phyloP scores from a whole-genome alignment of 2,888 invertebrate genomes.

The Thecocarcelia acutangulata region DNA sequence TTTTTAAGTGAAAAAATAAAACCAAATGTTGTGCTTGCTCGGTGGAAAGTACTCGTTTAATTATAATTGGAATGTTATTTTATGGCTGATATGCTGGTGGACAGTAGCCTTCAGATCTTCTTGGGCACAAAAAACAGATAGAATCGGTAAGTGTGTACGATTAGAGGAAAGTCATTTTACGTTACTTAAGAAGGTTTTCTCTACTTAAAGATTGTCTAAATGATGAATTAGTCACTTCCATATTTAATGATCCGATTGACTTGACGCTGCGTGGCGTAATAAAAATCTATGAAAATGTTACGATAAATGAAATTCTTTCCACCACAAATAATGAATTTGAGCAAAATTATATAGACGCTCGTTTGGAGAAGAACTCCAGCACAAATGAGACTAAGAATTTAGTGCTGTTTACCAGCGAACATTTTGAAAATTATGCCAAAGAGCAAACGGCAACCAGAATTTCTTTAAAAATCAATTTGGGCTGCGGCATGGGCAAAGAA shows the following conservation, averaged over 20 bases:
- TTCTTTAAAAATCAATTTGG: constrained; percentile 67
- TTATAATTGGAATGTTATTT: background rate
- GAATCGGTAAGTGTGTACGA: constrained; percentile 18
- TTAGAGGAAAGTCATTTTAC: background rate
- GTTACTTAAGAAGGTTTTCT: too few species aligned
- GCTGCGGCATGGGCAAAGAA: constrained; percentile 67
- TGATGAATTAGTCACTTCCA: constrained; percentile 63
- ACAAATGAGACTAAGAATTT: constrained; percentile 58
- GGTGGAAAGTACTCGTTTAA: too few species aligned
- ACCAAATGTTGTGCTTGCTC: too few species aligned
- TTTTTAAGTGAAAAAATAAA: too few species aligned
- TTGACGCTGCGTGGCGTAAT: constrained; percentile 65
- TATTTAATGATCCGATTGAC: constrained; percentile 68
- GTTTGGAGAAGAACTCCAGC: constrained; percentile 53
- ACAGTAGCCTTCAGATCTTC: background rate
- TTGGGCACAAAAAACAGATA: constrained; percentile 6
- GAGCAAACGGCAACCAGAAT: constrained; percentile 71
- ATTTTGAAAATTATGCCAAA: constrained; percentile 71
- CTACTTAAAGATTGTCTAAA: constrained; percentile 69
- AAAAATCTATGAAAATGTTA: constrained; percentile 68
- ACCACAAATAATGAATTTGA: constrained; percentile 70
- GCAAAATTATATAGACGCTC: constrained; percentile 72
- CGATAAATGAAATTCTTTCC: constrained; percentile 65
- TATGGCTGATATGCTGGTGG: background rate
- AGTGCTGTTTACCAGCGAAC: constrained; percentile 71